Evolutionary conservation across 2,113 vertebrate species (phyloP).

Genomic region (Alligator mississippiensis): DNA sequence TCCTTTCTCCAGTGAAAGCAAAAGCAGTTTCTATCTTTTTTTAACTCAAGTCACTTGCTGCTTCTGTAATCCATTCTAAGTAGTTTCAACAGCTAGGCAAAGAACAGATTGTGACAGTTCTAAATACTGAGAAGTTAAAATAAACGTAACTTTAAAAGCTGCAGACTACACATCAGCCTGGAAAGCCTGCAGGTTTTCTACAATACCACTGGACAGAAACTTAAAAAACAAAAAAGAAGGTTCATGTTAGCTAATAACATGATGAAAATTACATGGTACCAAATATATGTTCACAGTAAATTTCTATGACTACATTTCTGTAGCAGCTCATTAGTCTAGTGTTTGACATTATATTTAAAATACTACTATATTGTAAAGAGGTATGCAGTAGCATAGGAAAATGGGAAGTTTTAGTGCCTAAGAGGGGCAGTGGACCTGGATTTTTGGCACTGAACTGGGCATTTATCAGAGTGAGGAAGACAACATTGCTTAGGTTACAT

Average conservation of each 20-base stretch:
- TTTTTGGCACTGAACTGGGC: no score
- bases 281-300: no score
- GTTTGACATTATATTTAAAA: neutral
- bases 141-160: neutral
- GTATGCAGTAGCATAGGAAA: neutral
- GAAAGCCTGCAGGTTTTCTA: neutral
- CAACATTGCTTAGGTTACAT: neutral
- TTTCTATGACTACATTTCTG: no score
- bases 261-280: no score
- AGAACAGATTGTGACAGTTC: neutral
- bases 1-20: no score
- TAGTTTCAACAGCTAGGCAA: neutral
- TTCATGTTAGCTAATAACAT: no score
- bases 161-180: neutral
- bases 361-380: neutral
- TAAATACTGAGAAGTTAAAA: neutral
- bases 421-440: neutral
- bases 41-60: no score
- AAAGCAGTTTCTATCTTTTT: no score
- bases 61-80: neutral
- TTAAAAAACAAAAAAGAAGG: neutral
- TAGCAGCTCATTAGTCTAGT: no score
- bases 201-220: neutral
- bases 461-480: neutral
- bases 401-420: neutral